Percentiles rank a stretch among this genome's conserved stretches.
These are phyloP conservation scores for Drosophila busckii DNA, from an alignment of 1,140 invertebrate genomes.

Conservation along the genomic window DNA sequence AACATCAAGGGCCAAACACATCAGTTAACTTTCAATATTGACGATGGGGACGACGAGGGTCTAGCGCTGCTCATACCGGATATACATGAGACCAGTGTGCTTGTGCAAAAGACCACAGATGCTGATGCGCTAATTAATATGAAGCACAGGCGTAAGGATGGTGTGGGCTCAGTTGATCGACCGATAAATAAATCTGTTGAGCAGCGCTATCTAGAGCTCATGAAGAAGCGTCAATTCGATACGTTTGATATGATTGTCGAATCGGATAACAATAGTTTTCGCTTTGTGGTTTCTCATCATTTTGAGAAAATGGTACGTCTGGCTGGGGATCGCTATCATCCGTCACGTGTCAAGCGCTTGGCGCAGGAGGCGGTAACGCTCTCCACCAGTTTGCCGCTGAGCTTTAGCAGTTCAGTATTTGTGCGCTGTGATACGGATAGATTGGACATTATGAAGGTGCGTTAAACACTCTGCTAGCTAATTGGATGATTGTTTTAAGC, in stretches of 20 bases:
- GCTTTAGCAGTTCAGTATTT: constrained; percentile 96
- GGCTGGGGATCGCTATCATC: constrained; percentile 91
- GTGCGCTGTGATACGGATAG: constrained; percentile 96
- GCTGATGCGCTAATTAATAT: constrained; percentile 76
- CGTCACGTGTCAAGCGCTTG: constrained; percentile 92
- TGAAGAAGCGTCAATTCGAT: constrained; percentile 94
- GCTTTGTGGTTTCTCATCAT: constrained; percentile 93
- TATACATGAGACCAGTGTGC: constrained; percentile 89
- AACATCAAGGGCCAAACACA: constrained; percentile 78
- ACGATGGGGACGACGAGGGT: constrained; percentile 87
- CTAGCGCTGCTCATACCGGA: constrained; percentile 92
- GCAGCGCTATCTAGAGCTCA: constrained; percentile 89
- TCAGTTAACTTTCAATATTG: constrained; percentile 73
- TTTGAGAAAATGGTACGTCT: constrained; percentile 93
- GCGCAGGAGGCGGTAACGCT: constrained; percentile 97
- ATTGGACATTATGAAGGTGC: constrained; percentile 96
- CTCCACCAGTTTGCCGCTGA: constrained; percentile 95
- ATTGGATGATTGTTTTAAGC: too few relatives aligned
- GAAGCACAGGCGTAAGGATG: constrained; percentile 71
- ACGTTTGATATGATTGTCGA: constrained; percentile 95
- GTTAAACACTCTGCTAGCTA: neutral
- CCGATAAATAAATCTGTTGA: constrained; percentile 81
- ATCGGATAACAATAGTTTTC: constrained; percentile 84
- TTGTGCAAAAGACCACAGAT: constrained; percentile 86
- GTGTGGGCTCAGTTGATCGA: constrained; percentile 78